Conservation (phyloP, 1,140 invertebrate species). For the Apis dorsata region DNA sequence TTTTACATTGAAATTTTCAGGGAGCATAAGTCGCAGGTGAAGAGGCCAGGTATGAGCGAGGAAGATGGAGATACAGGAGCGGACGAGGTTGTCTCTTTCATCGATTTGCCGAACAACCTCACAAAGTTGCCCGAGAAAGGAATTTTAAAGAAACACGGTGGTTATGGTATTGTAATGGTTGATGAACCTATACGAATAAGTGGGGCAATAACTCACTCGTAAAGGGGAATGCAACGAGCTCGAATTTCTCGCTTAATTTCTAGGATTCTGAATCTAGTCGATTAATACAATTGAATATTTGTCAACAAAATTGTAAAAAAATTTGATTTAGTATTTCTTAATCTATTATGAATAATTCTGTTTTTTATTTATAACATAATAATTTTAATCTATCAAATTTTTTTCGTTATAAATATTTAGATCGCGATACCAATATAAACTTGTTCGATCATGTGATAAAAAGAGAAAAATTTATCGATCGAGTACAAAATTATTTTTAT, state of each 20-base stretch:
- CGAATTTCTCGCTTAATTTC: neutral
- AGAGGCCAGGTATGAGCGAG: constrained; percentile 83
- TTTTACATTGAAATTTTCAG: constrained; percentile 79
- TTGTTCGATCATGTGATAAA: no score
- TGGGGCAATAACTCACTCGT: constrained; percentile 85
- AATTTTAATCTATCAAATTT: no score
- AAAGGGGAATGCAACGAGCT: constrained; percentile 38
- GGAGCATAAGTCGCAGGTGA: constrained; percentile 88
- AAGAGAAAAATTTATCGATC: no score
- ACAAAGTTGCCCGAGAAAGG: constrained; percentile 84
- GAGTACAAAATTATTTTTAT: no score
- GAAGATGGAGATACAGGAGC: constrained; percentile 87
- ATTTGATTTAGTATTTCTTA: no score
- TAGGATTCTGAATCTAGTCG: neutral
- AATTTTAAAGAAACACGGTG: constrained; percentile 91
- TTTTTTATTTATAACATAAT: no score
- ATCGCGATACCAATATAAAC: no score
- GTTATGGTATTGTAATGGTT: constrained; percentile 86
- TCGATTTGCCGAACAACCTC: constrained; percentile 89
- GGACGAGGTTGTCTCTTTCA: constrained; percentile 90
- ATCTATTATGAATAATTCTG: no score
- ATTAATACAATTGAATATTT: neutral
- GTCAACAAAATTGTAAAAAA: no score
- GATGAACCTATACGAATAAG: constrained; percentile 79
- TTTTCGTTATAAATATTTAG: no score